A percentile compares a stretch with the other conserved stretches of the same genome.
These are phyloP conservation scores for Hydroisotoma schaefferi DNA, from an alignment of 2,888 invertebrate species.

Conservation along the genomic window DNA sequence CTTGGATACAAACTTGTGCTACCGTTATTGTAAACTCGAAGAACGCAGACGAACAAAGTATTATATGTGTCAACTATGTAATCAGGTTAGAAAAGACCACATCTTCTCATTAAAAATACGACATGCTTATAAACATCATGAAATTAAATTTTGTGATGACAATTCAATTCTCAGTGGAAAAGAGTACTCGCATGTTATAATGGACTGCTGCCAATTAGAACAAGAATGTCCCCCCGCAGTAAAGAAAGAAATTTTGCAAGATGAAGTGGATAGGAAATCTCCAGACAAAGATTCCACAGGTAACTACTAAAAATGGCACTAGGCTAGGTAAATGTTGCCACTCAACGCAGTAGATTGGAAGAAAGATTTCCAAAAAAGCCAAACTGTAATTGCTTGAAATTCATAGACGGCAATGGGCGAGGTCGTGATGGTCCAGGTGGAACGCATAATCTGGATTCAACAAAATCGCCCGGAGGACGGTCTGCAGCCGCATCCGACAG, in stretches of 20 bases:
- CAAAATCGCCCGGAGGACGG: slow-evolving; percentile 42
- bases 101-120: too few species aligned
- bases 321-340: too few species aligned
- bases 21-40: slow-evolving; percentile 94
- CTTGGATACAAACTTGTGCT: slow-evolving; percentile 95
- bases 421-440: slow-evolving; percentile 44
- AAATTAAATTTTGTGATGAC: neutral
- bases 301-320: slow-evolving; percentile 48
- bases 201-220: slow-evolving; percentile 91
- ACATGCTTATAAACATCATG: neutral
- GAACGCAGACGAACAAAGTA: slow-evolving; percentile 94
- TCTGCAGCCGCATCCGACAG: slow-evolving; percentile 39
- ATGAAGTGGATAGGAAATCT: slow-evolving; percentile 83
- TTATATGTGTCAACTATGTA: slow-evolving; percentile 95
- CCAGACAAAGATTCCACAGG: slow-evolving; percentile 77
- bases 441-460: slow-evolving; percentile 40
- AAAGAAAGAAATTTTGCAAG: slow-evolving; percentile 74
- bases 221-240: slow-evolving; percentile 57
- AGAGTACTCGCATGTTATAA: slow-evolving; percentile 83
- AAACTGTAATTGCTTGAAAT: too few species aligned
- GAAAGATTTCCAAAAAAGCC: too few species aligned
- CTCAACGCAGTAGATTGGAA: too few species aligned
- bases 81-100: slow-evolving; percentile 73
- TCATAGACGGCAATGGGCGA: slow-evolving; percentile 42
- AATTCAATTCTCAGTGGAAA: slow-evolving; percentile 63